Conservation (phyloP, 2,113 vertebrate species). For the Cygnus buccinator region DNA sequence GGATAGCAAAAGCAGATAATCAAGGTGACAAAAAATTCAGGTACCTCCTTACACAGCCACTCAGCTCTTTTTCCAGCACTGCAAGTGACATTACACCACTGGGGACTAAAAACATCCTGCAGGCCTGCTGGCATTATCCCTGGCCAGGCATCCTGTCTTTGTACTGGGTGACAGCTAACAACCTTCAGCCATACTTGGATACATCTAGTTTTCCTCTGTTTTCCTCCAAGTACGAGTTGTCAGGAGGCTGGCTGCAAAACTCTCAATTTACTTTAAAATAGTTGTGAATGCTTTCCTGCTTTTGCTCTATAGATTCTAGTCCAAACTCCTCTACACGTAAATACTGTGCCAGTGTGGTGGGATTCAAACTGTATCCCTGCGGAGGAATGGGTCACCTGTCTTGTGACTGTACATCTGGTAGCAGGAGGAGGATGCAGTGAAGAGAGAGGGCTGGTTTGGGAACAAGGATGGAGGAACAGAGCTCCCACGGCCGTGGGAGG, state of each 20-base stretch:
- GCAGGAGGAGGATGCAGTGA: not conserved
- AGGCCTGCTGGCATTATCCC: not conserved
- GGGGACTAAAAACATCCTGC: not conserved
- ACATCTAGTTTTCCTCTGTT: not conserved
- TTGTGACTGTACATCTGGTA: not conserved
- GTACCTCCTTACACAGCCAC: not conserved
- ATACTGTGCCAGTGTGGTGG: not conserved
- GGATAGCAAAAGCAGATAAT: not conserved
- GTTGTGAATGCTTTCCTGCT: not conserved
- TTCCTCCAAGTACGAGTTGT: not conserved
- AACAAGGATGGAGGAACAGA: not conserved
- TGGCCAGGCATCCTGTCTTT: not conserved
- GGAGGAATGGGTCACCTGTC: not conserved
- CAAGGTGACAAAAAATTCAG: not conserved
- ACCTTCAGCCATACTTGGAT: not conserved
- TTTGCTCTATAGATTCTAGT: not conserved
- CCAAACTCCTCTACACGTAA: not conserved
- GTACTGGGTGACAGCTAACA: not conserved
- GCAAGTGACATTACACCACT: not conserved
- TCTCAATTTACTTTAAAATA: not conserved
- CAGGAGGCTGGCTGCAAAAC: conserved; percentile 13
- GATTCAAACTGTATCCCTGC: not conserved
- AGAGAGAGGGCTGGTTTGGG: not conserved
- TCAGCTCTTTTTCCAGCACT: not conserved
- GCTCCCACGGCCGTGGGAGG: not conserved